Conservation (phyloP, 2,888 invertebrate genomes). For the Onchidella celtica region DNA sequence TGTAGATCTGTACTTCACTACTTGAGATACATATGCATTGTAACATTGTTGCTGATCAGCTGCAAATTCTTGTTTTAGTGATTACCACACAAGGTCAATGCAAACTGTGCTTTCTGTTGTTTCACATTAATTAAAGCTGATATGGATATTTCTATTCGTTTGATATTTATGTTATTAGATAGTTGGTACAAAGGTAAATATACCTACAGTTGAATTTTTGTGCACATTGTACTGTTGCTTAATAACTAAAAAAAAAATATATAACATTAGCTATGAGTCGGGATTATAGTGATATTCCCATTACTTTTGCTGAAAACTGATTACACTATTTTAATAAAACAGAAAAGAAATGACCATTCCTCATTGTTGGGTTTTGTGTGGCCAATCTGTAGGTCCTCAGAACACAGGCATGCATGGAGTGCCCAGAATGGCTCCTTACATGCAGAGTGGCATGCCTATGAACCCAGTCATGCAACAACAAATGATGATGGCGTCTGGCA, state of each 20-base stretch:
- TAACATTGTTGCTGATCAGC: too few relatives aligned
- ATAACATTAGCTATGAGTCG: background rate
- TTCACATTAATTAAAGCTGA: too few relatives aligned
- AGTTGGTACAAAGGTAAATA: too few relatives aligned
- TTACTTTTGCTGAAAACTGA: background rate
- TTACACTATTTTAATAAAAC: background rate
- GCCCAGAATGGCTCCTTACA: constrained; percentile 26
- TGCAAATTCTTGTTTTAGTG: too few relatives aligned
- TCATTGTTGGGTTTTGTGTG: background rate
- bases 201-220: too few relatives aligned
- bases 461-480: constrained; percentile 44
- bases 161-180: too few relatives aligned
- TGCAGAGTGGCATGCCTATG: constrained; percentile 29
- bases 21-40: too few relatives aligned
- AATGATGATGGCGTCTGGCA: constrained; percentile 49
- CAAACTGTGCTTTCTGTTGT: too few relatives aligned
- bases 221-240: too few relatives aligned
- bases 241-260: background rate
- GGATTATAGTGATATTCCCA: background rate
- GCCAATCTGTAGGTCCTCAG: constrained; percentile 7
- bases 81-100: too few relatives aligned
- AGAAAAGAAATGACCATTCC: background rate
- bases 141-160: too few relatives aligned
- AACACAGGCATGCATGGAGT: constrained; percentile 23
- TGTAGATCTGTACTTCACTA: too few relatives aligned